Evolutionary conservation across 2,797 vertebrate species (phyloP), one percentile per base, ranked within the genome.

Genomic region (Malacoraja senta): DNA sequence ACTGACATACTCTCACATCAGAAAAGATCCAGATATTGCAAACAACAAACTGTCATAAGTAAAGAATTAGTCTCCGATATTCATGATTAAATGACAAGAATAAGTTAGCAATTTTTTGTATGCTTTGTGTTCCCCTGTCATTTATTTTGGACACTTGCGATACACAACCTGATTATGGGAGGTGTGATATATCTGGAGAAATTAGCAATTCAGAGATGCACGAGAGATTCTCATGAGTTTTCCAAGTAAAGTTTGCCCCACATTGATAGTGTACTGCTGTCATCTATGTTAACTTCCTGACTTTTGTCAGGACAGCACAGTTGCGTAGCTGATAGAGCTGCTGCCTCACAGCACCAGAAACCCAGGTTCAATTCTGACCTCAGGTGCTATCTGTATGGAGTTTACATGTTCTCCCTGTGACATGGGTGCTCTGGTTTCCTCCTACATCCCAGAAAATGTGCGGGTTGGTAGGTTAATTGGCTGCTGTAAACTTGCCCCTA

Each of bases 11-110:
- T 29, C 24, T 72, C 35, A 13, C 65, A 72, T 92, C 72, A 74
- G 90, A 12, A 35, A 74, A 35, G 90, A 74, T 74, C 32, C 90
- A 44, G 63, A 74, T 58, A 92, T 74, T 58, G 44, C 71, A 76
- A 74, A 92, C 90, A 92, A 92, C 90, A 92, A 58, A 72, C 35
- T 74, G 35, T 74, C 44, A 76, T 29, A 91, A 92, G 90, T 91
- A 53, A 91, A 72, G 71, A 92, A 88, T 76, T 76, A 74, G 71
- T 72, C 65, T 91, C 21, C 38, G 53, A 53, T 92, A 92, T 68
- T 88, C n/a, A 88, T 88, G 84, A 63, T 88, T 76, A 76, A 92
- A 68, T 58, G 72, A 58, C 21, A 53, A n/a, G 44, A n/a, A 58
- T 92, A 58, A 72, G 90, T 91, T 92, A 68, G 71, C 24, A 53